Percentiles rank a stretch among this genome's conserved stretches.
Conservation (phyloP, 2,113 vertebrate genomes). For the Pterocles burchelli region DNA sequence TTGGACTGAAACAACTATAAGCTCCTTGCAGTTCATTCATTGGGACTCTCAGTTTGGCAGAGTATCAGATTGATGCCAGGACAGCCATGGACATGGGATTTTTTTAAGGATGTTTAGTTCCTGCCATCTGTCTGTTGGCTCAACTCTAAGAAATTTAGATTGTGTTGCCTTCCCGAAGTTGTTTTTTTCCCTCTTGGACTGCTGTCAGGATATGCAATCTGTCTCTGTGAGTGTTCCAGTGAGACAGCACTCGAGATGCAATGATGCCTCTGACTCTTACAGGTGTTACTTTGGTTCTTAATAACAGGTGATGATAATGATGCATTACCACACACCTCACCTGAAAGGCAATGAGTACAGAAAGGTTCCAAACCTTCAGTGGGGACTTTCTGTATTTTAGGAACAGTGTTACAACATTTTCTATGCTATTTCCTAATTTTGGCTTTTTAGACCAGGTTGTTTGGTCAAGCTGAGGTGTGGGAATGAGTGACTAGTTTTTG, state of each 20-base stretch:
- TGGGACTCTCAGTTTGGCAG: conserved; percentile 9
- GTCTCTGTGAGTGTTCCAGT: conserved; percentile 37
- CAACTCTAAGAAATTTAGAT: conserved; percentile 48
- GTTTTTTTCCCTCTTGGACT: conserved; percentile 43
- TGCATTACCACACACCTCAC: accelerated
- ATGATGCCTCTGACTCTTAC: not conserved
- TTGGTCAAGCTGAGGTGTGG: not conserved
- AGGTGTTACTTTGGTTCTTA: not conserved
- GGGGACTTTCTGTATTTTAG: not conserved
- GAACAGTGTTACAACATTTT: not conserved
- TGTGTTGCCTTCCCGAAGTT: conserved; percentile 50
- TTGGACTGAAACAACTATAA: not conserved
- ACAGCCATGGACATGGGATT: not conserved
- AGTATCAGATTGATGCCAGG: not conserved
- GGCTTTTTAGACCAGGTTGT: not conserved
- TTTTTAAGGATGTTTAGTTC: conserved; percentile 58
- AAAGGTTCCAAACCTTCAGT: not conserved
- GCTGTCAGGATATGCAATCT: conserved; percentile 64
- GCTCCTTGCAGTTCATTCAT: conserved; percentile 32
- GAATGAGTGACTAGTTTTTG: not conserved
- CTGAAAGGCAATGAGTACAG: not conserved
- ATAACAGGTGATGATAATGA: not conserved
- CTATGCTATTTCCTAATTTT: not conserved
- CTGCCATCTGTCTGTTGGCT: conserved; percentile 69
- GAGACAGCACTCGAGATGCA: not conserved